Evolutionary conservation across 2,797 vertebrate species (phyloP).

Genomic region (Columba guinea): DNA sequence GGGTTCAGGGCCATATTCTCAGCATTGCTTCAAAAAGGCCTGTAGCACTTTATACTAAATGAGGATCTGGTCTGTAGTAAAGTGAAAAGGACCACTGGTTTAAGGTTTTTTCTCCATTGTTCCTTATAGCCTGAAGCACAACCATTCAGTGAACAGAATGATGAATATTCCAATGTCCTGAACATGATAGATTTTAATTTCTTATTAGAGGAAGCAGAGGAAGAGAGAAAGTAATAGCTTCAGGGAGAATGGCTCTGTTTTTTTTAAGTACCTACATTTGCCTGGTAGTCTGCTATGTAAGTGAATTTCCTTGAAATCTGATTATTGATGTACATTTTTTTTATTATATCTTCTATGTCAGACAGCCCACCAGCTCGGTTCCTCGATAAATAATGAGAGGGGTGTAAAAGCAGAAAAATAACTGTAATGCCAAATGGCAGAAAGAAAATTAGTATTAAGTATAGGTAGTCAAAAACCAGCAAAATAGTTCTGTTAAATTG

Average conservation of each 20-base stretch:
- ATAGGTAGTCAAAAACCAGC: neutral
- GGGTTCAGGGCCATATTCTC: neutral
- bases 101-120: neutral
- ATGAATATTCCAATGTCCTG: constrained; percentile 40
- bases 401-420: neutral
- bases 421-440: neutral
- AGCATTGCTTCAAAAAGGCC: neutral
- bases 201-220: constrained; percentile 48
- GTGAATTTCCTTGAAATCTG: constrained; percentile 48
- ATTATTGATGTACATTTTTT: constrained; percentile 4
- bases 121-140: neutral
- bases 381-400: neutral
- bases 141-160: constrained; percentile 10
- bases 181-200: constrained; percentile 59
- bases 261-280: constrained; percentile 23
- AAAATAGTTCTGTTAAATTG: neutral
- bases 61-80: neutral
- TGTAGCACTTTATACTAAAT: neutral
- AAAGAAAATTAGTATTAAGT: neutral
- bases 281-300: constrained; percentile 29
- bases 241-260: constrained; percentile 31
- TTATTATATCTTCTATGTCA: neutral
- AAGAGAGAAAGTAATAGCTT: constrained; percentile 39
- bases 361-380: neutral
- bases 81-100: neutral